These are phyloP conservation scores for Idaea aversata DNA, from an alignment of 2,888 invertebrate genomes.

Conservation along the genomic window DNA sequence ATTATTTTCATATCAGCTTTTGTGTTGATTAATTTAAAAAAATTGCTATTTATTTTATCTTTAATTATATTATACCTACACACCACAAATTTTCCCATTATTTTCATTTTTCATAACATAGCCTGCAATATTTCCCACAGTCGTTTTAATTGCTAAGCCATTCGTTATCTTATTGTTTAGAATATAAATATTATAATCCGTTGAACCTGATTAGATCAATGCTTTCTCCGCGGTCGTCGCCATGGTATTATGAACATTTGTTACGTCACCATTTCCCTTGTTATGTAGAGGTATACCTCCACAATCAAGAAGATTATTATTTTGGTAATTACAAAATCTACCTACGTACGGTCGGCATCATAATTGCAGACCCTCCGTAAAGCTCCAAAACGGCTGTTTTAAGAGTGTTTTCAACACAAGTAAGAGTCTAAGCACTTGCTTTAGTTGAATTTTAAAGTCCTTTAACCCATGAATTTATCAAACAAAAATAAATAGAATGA, in stretches of 20 bases:
- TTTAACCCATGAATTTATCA: too few relatives aligned
- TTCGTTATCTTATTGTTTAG: background rate
- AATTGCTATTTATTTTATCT: too few relatives aligned
- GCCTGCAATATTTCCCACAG: background rate
- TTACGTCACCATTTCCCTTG: background rate
- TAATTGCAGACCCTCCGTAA: too few relatives aligned
- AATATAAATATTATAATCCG: background rate
- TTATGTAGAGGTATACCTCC: background rate
- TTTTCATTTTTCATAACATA: background rate
- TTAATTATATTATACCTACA: background rate
- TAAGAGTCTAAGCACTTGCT: too few relatives aligned
- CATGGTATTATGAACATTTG: background rate
- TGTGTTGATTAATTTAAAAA: background rate
- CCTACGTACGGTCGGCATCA: too few relatives aligned
- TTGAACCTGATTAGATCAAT: background rate
- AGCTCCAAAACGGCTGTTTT: too few relatives aligned
- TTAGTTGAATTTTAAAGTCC: too few relatives aligned
- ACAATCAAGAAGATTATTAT: background rate
- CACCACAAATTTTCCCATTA: background rate
- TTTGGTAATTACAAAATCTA: background rate
- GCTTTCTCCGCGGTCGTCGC: background rate
- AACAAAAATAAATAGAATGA: too few relatives aligned
- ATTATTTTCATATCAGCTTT: background rate
- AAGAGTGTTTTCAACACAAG: too few relatives aligned
- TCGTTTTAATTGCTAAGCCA: background rate